phyloP scores from a whole-genome alignment of 2,797 vertebrate species.

The Bradypodion ventrale region DNA sequence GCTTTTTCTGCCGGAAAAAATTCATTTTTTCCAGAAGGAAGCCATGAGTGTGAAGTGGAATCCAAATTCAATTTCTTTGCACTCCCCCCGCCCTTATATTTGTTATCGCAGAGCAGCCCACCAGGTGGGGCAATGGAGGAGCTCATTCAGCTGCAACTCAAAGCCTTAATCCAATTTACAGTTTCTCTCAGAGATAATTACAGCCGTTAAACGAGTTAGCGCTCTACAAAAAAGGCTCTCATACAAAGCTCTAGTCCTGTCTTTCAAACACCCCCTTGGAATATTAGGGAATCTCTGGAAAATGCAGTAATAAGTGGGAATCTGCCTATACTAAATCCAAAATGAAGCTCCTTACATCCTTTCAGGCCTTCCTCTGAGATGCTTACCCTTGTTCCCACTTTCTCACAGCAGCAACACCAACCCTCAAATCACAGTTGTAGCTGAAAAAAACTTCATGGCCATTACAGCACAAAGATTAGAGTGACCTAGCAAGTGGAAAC shows the following conservation, averaged over 20 bases:
- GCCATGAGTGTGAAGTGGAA: constrained; percentile 90
- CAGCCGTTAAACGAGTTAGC: constrained; percentile 87
- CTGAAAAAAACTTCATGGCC: not conserved
- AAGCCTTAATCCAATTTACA: constrained; percentile 94
- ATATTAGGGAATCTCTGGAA: constrained; percentile 59
- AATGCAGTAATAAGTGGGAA: constrained; percentile 35
- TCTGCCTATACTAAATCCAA: not conserved
- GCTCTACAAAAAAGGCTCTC: constrained; percentile 70
- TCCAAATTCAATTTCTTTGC: constrained; percentile 89
- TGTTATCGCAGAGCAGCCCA: constrained; percentile 88
- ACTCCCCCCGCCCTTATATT: constrained; percentile 70
- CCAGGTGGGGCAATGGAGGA: constrained; percentile 92
- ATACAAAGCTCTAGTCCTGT: constrained; percentile 67
- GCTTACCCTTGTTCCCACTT: not conserved
- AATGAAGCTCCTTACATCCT: not conserved
- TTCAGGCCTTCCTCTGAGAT: not conserved
- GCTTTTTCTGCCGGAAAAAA: constrained; percentile 90
- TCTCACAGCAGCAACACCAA: too few species aligned
- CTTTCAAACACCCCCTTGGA: constrained; percentile 70
- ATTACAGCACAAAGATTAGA: not conserved
- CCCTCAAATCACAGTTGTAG: not conserved
- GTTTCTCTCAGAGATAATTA: constrained; percentile 93
- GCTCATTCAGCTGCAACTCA: constrained; percentile 91
- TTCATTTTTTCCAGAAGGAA: constrained; percentile 93
- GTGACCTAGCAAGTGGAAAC: not conserved